Evolutionary conservation across 2,797 vertebrate species (phyloP).

Genomic region (Myiotriccus ornatus): DNA sequence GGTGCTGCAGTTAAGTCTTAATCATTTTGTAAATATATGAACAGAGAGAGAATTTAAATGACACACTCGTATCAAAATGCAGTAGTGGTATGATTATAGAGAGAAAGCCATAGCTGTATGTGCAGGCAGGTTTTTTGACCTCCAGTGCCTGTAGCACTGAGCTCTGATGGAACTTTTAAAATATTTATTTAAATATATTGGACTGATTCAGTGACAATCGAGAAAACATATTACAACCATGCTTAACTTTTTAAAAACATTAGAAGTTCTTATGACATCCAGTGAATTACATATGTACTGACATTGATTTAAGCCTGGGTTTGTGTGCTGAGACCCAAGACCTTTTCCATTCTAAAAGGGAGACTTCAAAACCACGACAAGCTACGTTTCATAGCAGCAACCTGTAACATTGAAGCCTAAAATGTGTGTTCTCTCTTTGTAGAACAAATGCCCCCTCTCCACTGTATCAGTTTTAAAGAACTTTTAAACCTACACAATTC

Average conservation of each 20-base stretch:
- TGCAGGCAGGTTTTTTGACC: neutral
- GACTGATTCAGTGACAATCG: neutral
- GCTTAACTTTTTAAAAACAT: neutral
- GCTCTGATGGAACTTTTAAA: neutral
- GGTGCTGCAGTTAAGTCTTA: neutral
- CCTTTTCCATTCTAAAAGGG: neutral
- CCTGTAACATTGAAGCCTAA: neutral
- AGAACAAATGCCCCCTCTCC: neutral
- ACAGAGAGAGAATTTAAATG: neutral
- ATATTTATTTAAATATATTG: neutral
- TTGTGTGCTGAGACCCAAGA: neutral
- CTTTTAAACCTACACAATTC: neutral
- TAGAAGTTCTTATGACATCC: neutral
- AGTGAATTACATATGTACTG: neutral
- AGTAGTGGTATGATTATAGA: neutral
- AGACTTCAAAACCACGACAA: neutral
- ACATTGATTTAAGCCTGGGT: neutral
- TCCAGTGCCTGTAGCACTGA: neutral
- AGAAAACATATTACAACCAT: neutral
- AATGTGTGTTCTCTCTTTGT: neutral
- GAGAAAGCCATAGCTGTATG: neutral
- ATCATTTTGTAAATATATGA: neutral
- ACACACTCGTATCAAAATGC: neutral
- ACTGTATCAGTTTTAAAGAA: neutral
- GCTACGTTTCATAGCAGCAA: neutral